Conservation (phyloP, 2,888 invertebrate species). For the Galeopsomyia nigrocyanea region DNA sequence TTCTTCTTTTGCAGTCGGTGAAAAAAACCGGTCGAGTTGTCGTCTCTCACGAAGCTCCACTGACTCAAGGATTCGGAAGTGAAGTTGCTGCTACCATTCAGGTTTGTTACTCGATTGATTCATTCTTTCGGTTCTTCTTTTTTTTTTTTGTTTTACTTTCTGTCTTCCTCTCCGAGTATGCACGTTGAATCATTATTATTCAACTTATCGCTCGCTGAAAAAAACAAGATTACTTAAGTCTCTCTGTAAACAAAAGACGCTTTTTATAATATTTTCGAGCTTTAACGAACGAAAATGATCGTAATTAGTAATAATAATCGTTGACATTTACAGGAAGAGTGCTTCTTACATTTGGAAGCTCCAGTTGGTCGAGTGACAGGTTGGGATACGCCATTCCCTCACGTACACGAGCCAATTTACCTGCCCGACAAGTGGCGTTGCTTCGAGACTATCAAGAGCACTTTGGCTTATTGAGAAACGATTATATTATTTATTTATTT, state of each 20-base stretch:
- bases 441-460: constrained; percentile 82
- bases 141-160: too few relatives aligned
- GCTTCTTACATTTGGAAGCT: constrained; percentile 95
- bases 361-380: constrained; percentile 92
- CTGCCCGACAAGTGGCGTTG: constrained; percentile 95
- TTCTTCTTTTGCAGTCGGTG: constrained; percentile 79
- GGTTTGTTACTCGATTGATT: constrained; percentile 69
- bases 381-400: constrained; percentile 98
- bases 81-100: constrained; percentile 95
- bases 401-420: constrained; percentile 96
- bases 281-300: too few relatives aligned
- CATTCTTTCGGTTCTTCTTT: too few relatives aligned
- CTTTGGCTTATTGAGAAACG: constrained; percentile 78
- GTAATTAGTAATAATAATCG: too few relatives aligned
- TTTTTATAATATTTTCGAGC: too few relatives aligned
- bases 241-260: too few relatives aligned
- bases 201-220: too few relatives aligned
- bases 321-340: constrained; percentile 78
- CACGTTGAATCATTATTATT: too few relatives aligned
- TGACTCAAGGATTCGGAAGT: constrained; percentile 95
- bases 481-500: constrained; percentile 14
- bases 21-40: constrained; percentile 93
- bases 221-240: too few relatives aligned
- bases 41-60: constrained; percentile 95
- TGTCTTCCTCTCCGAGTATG: too few relatives aligned